These are phyloP conservation scores for Eupeodes luniger DNA, from an alignment of 2,888 invertebrate species.

Conservation along the genomic window DNA sequence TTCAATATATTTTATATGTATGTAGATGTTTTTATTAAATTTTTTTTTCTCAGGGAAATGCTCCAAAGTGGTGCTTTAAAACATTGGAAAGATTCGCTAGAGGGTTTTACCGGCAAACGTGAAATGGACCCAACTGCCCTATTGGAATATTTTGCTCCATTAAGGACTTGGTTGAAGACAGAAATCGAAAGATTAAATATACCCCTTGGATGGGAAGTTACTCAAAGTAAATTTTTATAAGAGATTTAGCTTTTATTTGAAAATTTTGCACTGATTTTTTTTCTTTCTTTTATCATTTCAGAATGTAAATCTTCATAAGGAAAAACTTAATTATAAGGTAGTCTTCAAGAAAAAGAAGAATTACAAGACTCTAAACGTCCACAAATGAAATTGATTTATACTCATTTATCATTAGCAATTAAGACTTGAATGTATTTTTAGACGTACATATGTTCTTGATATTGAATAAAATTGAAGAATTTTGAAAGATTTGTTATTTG, in stretches of 20 bases:
- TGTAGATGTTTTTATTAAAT: conserved; percentile 8
- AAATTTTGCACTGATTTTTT: not conserved
- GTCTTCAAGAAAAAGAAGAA: not conserved
- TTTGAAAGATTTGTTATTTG: not conserved
- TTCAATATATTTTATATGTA: no score
- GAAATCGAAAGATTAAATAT: conserved; percentile 89
- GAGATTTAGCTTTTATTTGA: no score
- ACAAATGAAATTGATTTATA: conserved; percentile 16
- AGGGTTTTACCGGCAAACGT: conserved; percentile 90
- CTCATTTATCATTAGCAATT: conserved; percentile 15
- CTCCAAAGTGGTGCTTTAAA: conserved; percentile 88
- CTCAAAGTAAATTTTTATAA: conserved; percentile 80
- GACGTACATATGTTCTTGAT: not conserved
- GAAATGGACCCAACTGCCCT: conserved; percentile 91
- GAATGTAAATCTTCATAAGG: conserved; percentile 54
- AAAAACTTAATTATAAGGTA: not conserved
- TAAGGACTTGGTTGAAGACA: conserved; percentile 89
- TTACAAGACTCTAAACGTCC: conserved; percentile 4
- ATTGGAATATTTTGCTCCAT: conserved; percentile 91
- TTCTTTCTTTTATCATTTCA: not conserved
- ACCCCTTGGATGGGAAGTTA: conserved; percentile 86
- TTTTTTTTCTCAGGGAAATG: conserved; percentile 85
- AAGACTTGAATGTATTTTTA: conserved; percentile 51
- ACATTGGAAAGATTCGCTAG: conserved; percentile 92
- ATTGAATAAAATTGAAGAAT: conserved; percentile 26